Evolutionary conservation across 2,888 invertebrate genomes (phyloP).

Genomic region (Erannis defoliaria): DNA sequence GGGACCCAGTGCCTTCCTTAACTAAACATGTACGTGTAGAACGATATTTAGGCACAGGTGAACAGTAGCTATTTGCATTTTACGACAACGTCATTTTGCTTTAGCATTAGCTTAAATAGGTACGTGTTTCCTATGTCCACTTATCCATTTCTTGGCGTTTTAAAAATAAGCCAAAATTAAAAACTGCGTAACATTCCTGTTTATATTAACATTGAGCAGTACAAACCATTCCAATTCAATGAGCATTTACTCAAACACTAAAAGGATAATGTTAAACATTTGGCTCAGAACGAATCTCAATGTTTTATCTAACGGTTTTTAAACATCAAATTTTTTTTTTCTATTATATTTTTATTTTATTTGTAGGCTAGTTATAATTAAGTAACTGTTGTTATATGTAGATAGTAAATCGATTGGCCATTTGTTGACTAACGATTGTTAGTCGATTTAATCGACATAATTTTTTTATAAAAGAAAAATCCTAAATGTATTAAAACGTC

Average conservation of each 20-base stretch:
- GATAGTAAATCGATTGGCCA: slow-evolving; percentile 13
- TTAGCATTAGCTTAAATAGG: too few relatives aligned
- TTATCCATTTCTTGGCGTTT: background rate
- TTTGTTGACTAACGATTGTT: slow-evolving; percentile 23
- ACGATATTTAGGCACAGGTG: too few relatives aligned
- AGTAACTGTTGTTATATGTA: slow-evolving; percentile 20
- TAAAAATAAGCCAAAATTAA: background rate
- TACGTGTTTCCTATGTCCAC: too few relatives aligned
- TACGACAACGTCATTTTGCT: too few relatives aligned
- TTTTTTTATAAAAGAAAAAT: background rate
- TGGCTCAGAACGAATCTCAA: slow-evolving; percentile 33
- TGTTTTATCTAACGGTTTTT: slow-evolving; percentile 1
- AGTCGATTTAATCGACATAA: slow-evolving; percentile 21
- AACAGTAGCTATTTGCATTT: too few relatives aligned
- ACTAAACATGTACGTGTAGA: too few relatives aligned
- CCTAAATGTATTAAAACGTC: background rate
- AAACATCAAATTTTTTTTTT: slow-evolving; percentile 21
- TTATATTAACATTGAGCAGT: background rate
- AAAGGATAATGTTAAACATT: slow-evolving; percentile 26
- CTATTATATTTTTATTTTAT: slow-evolving; percentile 18
- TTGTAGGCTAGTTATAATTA: slow-evolving; percentile 19
- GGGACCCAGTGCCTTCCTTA: too few relatives aligned
- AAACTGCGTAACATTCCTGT: slow-evolving; percentile 28
- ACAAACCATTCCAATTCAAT: slow-evolving; percentile 31
- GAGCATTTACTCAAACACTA: slow-evolving; percentile 25